A percentile compares a stretch with the other conserved stretches of the same genome.
phyloP scores from a whole-genome alignment of 2,888 invertebrate species.

The Ligdia adustata region DNA sequence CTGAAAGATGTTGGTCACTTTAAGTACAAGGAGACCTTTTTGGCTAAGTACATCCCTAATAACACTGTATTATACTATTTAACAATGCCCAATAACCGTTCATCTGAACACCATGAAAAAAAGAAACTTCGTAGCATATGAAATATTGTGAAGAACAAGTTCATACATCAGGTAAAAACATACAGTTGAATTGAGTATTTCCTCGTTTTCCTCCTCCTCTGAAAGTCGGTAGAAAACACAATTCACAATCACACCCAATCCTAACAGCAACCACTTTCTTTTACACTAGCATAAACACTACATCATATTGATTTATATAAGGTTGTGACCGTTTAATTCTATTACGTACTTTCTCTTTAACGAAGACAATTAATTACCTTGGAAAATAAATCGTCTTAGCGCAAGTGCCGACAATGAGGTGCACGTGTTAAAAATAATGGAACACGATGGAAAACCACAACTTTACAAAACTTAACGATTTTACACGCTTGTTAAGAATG shows the following conservation, averaged over 20 bases:
- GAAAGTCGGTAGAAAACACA: no score
- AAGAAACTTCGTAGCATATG: no score
- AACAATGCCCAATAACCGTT: no score
- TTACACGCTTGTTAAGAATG: constrained; percentile 62
- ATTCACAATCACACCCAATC: background rate
- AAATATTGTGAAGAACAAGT: no score
- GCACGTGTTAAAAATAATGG: constrained; percentile 21
- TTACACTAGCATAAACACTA: constrained; percentile 5
- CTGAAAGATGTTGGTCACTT: no score
- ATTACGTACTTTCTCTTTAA: constrained; percentile 38
- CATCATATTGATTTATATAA: constrained; percentile 25
- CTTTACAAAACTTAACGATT: constrained; percentile 31
- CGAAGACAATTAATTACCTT: constrained; percentile 35
- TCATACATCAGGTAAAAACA: no score
- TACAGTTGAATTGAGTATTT: no score
- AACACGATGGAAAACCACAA: constrained; percentile 30
- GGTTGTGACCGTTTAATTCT: constrained; percentile 28
- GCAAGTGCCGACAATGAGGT: constrained; percentile 31
- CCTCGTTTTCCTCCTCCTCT: no score
- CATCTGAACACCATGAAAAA: no score
- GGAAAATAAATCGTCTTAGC: constrained; percentile 34
- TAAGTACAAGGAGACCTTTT: no score
- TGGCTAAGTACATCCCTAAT: no score
- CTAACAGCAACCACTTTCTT: constrained; percentile 11
- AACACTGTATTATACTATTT: no score